A percentile compares a stretch with the other conserved stretches of the same genome.
Conservation (phyloP, 1,140 invertebrate genomes). For the Drosophila tani region DNA sequence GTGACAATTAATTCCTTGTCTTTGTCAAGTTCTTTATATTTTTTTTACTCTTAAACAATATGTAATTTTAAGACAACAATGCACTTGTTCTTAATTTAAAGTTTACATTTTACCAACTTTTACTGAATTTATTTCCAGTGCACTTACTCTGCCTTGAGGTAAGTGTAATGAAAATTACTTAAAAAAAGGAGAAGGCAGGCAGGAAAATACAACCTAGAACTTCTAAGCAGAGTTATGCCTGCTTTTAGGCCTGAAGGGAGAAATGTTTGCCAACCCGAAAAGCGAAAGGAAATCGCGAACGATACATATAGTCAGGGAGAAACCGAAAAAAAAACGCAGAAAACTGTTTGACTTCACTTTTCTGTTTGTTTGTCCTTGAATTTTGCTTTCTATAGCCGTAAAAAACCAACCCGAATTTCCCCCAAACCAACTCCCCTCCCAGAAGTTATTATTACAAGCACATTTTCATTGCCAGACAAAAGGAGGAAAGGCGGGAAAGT, state of each 20-base stretch:
- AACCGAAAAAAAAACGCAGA: constrained; percentile 6
- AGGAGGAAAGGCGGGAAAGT: constrained; percentile 2
- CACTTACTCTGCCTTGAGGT: constrained; percentile 11
- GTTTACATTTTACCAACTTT: accelerated
- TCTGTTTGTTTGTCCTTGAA: constrained; percentile 77
- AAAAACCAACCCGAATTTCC: constrained; percentile 35
- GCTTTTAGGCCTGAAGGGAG: constrained; percentile 22
- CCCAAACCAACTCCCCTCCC: not conserved
- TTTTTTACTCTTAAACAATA: too few species aligned
- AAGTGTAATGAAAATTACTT: constrained; percentile 76
- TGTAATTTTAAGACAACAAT: too few species aligned
- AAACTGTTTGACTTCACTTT: constrained; percentile 75
- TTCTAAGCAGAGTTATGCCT: constrained; percentile 68
- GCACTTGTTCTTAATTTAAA: not conserved
- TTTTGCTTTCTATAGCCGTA: constrained; percentile 48
- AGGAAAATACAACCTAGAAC: constrained; percentile 47
- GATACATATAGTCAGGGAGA: not conserved
- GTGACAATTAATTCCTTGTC: not conserved
- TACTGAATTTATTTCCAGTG: not conserved
- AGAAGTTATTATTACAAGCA: constrained; percentile 77
- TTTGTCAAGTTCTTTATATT: not conserved
- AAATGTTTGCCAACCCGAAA: constrained; percentile 44
- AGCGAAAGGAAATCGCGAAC: constrained; percentile 28
- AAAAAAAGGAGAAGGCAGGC: constrained; percentile 1
- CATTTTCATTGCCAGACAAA: constrained; percentile 73